These are phyloP conservation scores for Sinocyclocheilus rhinocerous DNA, from an alignment of 2,113 vertebrate species.

Conservation along the genomic window DNA sequence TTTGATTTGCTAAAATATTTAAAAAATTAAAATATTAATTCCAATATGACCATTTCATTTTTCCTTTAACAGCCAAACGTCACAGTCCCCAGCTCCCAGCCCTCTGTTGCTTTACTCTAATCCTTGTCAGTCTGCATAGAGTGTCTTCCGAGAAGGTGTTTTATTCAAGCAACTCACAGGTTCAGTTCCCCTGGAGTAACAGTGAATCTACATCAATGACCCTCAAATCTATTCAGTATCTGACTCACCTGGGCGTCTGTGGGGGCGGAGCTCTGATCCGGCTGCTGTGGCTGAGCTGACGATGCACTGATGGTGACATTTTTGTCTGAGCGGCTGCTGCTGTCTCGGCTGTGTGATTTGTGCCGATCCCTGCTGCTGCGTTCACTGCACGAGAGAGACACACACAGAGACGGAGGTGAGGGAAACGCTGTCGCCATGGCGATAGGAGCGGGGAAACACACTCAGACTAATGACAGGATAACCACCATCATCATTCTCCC, in stretches of 20 bases:
- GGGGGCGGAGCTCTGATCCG: constrained; percentile 77
- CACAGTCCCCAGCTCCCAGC: neutral
- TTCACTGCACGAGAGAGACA: constrained; percentile 69
- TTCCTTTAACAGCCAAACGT: neutral
- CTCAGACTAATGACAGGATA: constrained; percentile 24
- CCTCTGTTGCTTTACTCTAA: neutral
- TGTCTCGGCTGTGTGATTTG: constrained; percentile 89
- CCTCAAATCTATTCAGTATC: neutral
- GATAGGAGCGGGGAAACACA: neutral
- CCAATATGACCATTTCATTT: neutral
- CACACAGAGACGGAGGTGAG: constrained; percentile 41
- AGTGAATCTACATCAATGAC: neutral
- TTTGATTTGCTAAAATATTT: neutral
- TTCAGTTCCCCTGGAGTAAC: neutral
- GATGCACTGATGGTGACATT: constrained; percentile 92
- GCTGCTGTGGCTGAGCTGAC: constrained; percentile 83
- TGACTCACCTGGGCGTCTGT: constrained; percentile 82
- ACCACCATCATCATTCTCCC: constrained; percentile 16
- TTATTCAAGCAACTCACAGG: neutral
- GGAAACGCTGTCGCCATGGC: constrained; percentile 35
- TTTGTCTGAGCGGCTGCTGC: constrained; percentile 87
- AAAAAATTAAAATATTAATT: neutral
- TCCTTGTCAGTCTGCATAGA: neutral
- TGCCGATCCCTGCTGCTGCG: constrained; percentile 89
- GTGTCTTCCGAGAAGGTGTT: neutral